These are phyloP conservation scores for Chloroceryle aenea DNA, from an alignment of 2,113 vertebrate species.

Conservation along the genomic window DNA sequence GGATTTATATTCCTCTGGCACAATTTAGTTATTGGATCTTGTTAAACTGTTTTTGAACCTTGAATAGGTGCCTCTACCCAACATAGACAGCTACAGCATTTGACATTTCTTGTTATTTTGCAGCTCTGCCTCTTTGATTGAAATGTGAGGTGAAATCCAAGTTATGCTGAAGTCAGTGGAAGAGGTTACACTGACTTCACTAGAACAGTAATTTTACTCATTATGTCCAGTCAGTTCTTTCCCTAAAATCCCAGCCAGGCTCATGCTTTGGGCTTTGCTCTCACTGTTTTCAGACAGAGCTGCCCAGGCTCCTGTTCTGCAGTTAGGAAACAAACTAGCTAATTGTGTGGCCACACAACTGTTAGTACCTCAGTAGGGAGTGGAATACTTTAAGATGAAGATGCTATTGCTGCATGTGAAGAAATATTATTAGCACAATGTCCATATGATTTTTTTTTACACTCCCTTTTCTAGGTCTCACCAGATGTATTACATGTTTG, in stretches of 20 bases:
- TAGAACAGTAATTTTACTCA: background rate
- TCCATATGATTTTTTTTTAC: background rate
- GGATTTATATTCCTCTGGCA: conserved; percentile 20
- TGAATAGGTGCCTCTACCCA: conserved; percentile 12
- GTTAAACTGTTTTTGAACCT: conserved; percentile 64
- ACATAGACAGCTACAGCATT: conserved; percentile 15
- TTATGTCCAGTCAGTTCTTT: background rate
- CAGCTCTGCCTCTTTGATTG: conserved; percentile 50
- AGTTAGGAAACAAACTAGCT: background rate
- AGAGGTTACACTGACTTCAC: conserved; percentile 12
- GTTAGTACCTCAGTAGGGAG: background rate
- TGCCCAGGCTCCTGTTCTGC: background rate
- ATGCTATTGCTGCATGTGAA: background rate
- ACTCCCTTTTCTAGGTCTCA: conserved; percentile 87
- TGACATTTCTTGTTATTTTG: conserved; percentile 44
- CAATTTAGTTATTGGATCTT: conserved; percentile 14
- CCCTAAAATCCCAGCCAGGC: background rate
- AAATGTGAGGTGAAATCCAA: conserved; percentile 58
- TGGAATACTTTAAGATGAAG: background rate
- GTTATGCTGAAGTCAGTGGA: conserved; percentile 34
- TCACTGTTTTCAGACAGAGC: background rate
- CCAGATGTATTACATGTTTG: conserved; percentile 99
- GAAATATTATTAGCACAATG: background rate
- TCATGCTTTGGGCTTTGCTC: background rate
- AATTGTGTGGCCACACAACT: background rate